Conservation (phyloP, 2,797 vertebrate species). For the Hipposideros larvatus region DNA sequence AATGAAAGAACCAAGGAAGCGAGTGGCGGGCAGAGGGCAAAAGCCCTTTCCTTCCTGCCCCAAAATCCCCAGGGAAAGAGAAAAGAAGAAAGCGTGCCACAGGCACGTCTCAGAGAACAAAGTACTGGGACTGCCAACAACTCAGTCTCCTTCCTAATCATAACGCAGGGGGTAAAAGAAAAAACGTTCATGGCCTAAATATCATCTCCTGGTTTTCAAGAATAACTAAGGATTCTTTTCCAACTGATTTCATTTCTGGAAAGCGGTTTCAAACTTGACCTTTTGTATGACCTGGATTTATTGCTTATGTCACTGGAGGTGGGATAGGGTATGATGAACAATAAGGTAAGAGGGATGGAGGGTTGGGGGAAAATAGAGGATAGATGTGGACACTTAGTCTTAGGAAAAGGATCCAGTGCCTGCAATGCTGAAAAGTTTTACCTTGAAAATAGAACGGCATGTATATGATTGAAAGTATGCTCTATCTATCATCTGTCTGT, state of each 20-base stretch:
- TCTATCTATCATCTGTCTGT: neutral
- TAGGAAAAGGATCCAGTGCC: neutral
- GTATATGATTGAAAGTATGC: neutral
- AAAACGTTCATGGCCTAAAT: neutral
- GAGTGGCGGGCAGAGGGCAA: neutral
- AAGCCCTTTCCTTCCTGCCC: neutral
- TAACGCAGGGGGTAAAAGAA: neutral
- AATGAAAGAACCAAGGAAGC: neutral
- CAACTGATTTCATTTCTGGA: neutral
- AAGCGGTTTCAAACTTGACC: neutral
- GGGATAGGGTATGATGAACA: neutral
- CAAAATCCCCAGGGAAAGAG: too few species aligned
- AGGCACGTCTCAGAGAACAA: neutral
- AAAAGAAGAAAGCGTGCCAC: neutral
- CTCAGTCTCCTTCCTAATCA: neutral
- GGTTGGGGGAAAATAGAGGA: neutral
- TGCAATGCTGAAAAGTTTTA: neutral
- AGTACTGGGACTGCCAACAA: neutral
- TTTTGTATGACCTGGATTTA: neutral
- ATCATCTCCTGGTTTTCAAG: constrained; percentile 11
- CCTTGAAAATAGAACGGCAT: neutral
- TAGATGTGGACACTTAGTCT: neutral
- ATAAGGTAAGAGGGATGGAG: neutral
- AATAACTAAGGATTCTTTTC: constrained; percentile 6
- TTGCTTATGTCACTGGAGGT: neutral